These are phyloP conservation scores for Drosophila nr. medialis DNA, from an alignment of 2,888 invertebrate species.

Conservation along the genomic window DNA sequence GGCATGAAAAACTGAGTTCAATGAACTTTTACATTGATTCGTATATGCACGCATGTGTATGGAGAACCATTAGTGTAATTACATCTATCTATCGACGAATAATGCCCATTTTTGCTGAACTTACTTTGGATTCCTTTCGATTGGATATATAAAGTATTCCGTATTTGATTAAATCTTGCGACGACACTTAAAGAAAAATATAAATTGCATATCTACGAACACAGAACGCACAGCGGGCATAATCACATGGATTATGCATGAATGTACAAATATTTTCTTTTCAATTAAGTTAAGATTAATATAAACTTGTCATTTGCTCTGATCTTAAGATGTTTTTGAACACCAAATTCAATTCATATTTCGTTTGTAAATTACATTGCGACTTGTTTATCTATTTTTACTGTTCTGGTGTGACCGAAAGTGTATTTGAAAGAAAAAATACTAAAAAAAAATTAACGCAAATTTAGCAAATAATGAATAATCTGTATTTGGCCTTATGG, in stretches of 20 bases:
- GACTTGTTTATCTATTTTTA: slow-evolving; percentile 5
- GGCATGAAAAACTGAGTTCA: slow-evolving; percentile 17
- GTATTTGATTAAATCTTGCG: background rate
- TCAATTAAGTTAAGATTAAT: background rate
- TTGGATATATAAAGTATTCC: background rate
- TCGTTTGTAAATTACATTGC: background rate
- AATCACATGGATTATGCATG: background rate
- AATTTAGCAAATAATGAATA: background rate
- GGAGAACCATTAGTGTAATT: background rate
- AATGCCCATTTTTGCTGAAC: background rate
- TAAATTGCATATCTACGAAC: slow-evolving; percentile 2
- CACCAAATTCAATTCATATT: background rate
- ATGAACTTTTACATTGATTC: slow-evolving; percentile 18
- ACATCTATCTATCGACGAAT: background rate
- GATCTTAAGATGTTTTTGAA: background rate
- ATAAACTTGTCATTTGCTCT: background rate
- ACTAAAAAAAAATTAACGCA: background rate
- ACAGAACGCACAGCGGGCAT: background rate
- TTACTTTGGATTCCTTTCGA: background rate
- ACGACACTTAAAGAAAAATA: background rate
- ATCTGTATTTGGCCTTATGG: background rate
- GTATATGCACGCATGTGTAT: background rate
- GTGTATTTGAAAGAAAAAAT: background rate
- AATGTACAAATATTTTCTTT: background rate
- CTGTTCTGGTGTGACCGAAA: slow-evolving; percentile 14